Conservation (phyloP, 2,113 vertebrate genomes). For the Porphyrio hochstetteri region DNA sequence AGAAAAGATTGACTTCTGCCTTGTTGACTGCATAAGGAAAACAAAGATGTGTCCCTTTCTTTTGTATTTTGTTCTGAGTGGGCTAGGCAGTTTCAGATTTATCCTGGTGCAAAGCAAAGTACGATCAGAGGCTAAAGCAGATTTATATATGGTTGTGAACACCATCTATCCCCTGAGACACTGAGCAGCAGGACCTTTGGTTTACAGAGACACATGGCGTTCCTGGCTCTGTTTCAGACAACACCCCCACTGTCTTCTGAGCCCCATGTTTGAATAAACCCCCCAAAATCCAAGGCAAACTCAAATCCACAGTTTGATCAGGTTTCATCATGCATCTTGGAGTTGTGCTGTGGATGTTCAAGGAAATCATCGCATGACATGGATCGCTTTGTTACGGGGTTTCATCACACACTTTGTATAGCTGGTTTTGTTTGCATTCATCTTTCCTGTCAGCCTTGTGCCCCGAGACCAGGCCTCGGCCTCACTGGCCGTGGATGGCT, state of each 20-base stretch:
- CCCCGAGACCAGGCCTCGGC: not conserved
- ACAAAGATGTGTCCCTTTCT: not conserved
- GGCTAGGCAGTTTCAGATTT: not conserved
- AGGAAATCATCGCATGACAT: not conserved
- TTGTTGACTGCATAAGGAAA: not conserved
- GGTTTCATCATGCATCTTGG: not conserved
- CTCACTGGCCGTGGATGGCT: not conserved
- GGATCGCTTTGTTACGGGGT: not conserved
- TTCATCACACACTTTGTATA: not conserved
- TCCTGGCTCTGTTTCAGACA: not conserved
- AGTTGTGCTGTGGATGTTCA: not conserved
- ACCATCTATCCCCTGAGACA: not conserved
- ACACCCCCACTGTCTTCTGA: not conserved
- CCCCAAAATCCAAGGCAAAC: not conserved
- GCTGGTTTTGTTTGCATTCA: not conserved
- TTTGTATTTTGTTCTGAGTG: not conserved
- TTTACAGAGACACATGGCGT: not conserved
- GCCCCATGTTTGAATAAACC: not conserved
- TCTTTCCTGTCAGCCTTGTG: not conserved
- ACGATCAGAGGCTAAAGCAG: not conserved
- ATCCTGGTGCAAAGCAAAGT: not conserved
- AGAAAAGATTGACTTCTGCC: not conserved
- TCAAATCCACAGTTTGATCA: not conserved
- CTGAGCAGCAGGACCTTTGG: rapidly evolving
- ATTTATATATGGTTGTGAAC: not conserved